phyloP scores from a whole-genome alignment of 2,888 invertebrate genomes.

The Erpobdella octoculata region DNA sequence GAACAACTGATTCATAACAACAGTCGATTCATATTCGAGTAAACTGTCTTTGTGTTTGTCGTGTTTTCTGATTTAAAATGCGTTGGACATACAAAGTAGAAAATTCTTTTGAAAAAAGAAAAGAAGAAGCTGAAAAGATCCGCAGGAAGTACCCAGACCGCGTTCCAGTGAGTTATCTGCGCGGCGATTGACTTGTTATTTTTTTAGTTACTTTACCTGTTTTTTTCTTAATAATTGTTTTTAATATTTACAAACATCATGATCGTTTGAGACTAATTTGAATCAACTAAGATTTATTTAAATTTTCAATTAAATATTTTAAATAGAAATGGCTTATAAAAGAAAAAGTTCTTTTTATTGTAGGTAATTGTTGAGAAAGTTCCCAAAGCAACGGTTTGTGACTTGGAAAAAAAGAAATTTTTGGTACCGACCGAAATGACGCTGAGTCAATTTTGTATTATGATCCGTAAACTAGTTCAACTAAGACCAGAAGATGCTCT shows the following conservation, averaged over 20 bases:
- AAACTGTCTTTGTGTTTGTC: too few relatives aligned
- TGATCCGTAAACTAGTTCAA: conserved; percentile 89
- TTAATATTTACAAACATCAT: too few relatives aligned
- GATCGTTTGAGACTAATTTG: neutral
- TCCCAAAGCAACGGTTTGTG: conserved; percentile 83
- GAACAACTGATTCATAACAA: too few relatives aligned
- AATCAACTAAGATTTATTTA: neutral
- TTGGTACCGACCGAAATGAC: conserved; percentile 89
- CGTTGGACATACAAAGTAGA: conserved; percentile 96
- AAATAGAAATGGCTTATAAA: too few relatives aligned
- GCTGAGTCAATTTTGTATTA: conserved; percentile 91
- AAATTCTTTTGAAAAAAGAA: conserved; percentile 88
- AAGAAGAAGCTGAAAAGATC: conserved; percentile 69
- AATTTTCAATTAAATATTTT: neutral
- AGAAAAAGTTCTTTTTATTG: conserved; percentile 30
- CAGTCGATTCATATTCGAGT: too few relatives aligned
- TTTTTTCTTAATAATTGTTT: too few relatives aligned
- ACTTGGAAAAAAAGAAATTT: conserved; percentile 93
- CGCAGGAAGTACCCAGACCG: conserved; percentile 86
- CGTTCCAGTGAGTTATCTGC: conserved; percentile 68
- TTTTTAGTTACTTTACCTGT: too few relatives aligned
- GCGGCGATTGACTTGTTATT: neutral
- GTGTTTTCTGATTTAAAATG: conserved; percentile 60
- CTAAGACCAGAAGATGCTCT: conserved; percentile 88
- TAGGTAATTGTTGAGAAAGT: conserved; percentile 93